Base-by-base conservation (phyloP, 2,888 invertebrate genomes). In the Eupithecia dodoneata region DNA sequence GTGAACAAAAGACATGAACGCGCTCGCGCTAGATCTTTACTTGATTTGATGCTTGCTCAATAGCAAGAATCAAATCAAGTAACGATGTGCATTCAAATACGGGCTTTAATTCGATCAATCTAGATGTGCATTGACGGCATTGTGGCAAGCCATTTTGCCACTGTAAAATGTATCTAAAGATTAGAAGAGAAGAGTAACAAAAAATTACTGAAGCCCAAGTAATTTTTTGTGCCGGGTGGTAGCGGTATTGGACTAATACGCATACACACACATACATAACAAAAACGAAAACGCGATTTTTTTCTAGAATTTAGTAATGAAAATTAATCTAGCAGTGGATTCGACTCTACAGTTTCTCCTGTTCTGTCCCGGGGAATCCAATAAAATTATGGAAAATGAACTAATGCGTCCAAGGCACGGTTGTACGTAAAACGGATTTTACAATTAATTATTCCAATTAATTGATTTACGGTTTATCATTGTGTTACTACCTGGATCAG, bases 351-450 rank as follows among this genome's bases (percentile, higher is more conserved):
- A 3, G 47, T 45, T 69, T 76, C 30, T 82, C 77, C 52, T 86
- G 85, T 87, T 75, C 86, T 10, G 74, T 86, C 85, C 87, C 85
- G 84, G 83, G 86, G 91, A 90, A 91, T 91, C 91, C 89, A 92
- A 92, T 92, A 91, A 92, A 92, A 91, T 92, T 83, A 91, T 90
- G 91, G 89, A 89, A 91, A 91, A 91, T 89, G 86, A 87, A 88
- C 86, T 84, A 84, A 88, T 83, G 88, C 87, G 86, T 83, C 85
- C 83, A 84, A 82, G 81, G 81, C 79, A 73, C 30, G 76, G 66
- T 74, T 76, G 71, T 79, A 80, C 78, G 77, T 76, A 80, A 73
- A 66, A 79, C 83, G 86, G 76, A 75, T 79, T 87, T 87, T 84
- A 87, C 86, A 86, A 86, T 86, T 77, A 83, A 83, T 85, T 85